Evolutionary conservation across 2,888 invertebrate genomes (phyloP).

Genomic region (Iselma pallidipennis): DNA sequence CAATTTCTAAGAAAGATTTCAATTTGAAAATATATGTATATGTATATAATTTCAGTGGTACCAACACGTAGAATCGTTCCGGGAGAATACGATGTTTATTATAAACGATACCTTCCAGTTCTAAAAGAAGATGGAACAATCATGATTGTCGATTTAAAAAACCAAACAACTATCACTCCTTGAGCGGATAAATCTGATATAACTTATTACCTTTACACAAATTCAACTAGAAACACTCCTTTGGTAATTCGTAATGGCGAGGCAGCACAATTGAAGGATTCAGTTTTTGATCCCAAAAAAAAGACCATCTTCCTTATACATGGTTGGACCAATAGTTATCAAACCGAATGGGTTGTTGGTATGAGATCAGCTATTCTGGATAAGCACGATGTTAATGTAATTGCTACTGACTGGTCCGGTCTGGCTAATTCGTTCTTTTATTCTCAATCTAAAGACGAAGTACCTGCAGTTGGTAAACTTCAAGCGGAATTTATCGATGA

Average conservation of each 20-base stretch:
- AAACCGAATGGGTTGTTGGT: slow-evolving; percentile 35
- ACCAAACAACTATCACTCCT: background rate
- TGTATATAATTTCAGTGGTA: too few relatives aligned
- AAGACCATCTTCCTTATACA: slow-evolving; percentile 45
- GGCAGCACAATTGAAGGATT: slow-evolving; percentile 13
- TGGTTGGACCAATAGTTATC: slow-evolving; percentile 44
- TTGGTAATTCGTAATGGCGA: slow-evolving; percentile 20
- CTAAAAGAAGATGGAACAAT: slow-evolving; percentile 5
- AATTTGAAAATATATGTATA: too few relatives aligned
- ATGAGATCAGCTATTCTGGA: slow-evolving; percentile 36
- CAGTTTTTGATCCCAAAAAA: slow-evolving; percentile 30
- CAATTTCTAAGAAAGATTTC: too few relatives aligned
- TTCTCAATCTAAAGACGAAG: slow-evolving; percentile 29
- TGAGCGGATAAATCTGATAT: slow-evolving; percentile 31
- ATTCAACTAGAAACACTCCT: slow-evolving; percentile 21
- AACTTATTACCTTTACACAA: slow-evolving; percentile 37
- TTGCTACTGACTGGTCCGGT: slow-evolving; percentile 46
- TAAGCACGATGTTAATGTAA: slow-evolving; percentile 43
- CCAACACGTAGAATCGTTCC: background rate
- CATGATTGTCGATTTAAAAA: slow-evolving; percentile 13
- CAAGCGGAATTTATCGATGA: slow-evolving; percentile 39
- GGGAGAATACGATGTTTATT: background rate
- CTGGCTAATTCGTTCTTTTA: slow-evolving; percentile 37
- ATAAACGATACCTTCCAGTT: background rate
- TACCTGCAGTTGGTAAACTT: slow-evolving; percentile 35